phyloP scores from a whole-genome alignment of 1,140 invertebrate species.

The Lordiphosa mommai region DNA sequence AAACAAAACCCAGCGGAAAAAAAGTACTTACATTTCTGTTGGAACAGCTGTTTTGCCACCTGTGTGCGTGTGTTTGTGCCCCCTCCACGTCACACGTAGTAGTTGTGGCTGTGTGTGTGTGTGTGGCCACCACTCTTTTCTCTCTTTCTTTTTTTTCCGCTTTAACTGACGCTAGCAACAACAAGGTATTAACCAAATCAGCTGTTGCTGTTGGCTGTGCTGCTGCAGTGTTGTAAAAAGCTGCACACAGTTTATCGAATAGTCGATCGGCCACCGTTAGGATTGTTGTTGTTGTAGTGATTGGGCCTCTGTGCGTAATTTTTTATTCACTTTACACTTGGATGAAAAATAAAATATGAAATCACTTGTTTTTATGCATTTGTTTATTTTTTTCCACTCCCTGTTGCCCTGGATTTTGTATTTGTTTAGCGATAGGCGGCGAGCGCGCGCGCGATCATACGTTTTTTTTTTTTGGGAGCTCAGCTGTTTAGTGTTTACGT shows the following conservation, averaged over 20 bases:
- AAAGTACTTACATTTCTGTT: conserved; percentile 56
- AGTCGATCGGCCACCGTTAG: conserved; percentile 42
- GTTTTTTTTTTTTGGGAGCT: conserved; percentile 35
- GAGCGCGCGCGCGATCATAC: conserved; percentile 49
- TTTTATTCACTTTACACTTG: conserved; percentile 46
- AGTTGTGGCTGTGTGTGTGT: conserved; percentile 19
- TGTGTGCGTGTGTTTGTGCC: conserved; percentile 25
- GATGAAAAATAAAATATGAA: conserved; percentile 13
- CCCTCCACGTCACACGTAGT: conserved; percentile 56
- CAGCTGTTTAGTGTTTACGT: conserved; percentile 73
- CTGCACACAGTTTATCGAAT: conserved; percentile 19
- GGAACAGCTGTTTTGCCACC: conserved; percentile 70
- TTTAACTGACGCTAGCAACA: conserved; percentile 31
- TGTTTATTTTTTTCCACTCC: conserved; percentile 29
- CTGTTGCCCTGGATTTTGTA: conserved; percentile 25
- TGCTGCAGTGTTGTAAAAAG: conserved; percentile 51
- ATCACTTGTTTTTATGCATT: conserved; percentile 24
- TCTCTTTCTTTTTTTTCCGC: conserved; percentile 32
- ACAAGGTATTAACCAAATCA: conserved; percentile 41
- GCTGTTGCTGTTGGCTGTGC: conserved; percentile 44
- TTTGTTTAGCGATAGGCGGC: conserved; percentile 48
- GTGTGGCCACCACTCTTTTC: conserved; percentile 25
- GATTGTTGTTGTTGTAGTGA: conserved; percentile 3
- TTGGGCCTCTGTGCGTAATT: not conserved
- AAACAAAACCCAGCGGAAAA: conserved; percentile 21